These are phyloP conservation scores for Pseudomyrmex dendroicus DNA, from an alignment of 1,140 invertebrate genomes.

Conservation along the genomic window DNA sequence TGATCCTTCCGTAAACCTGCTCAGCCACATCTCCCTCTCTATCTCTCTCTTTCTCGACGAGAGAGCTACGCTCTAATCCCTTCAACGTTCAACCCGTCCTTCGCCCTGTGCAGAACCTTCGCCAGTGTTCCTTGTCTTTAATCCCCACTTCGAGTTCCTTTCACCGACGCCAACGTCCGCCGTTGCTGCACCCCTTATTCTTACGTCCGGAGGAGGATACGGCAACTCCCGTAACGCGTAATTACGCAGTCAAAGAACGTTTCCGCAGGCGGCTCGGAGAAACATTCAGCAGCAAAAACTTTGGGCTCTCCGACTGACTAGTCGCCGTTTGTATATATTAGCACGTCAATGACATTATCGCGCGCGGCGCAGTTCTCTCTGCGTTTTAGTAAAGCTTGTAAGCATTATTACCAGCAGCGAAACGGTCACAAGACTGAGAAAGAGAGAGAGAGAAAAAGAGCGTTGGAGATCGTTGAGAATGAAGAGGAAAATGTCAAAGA, in stretches of 20 bases:
- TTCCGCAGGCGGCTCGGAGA: neutral
- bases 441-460: neutral
- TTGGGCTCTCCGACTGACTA: neutral
- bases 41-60: too few relatives aligned
- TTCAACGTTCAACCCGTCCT: conserved; percentile 46
- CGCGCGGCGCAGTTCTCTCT: neutral
- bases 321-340: conserved; percentile 42
- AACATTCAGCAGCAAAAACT: conserved; percentile 12
- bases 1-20: conserved; percentile 48
- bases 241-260: conserved; percentile 49
- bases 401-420: conserved; percentile 22
- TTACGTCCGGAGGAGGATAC: conserved; percentile 13
- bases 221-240: conserved; percentile 34
- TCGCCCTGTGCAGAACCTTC: conserved; percentile 15
- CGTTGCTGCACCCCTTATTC: conserved; percentile 34
- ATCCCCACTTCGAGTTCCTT: conserved; percentile 29
- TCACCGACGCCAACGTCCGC: conserved; percentile 35
- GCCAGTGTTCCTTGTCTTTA: conserved; percentile 52
- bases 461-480: conserved; percentile 4
- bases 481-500: neutral
- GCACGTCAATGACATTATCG: conserved; percentile 53
- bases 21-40: neutral
- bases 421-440: conserved; percentile 4
- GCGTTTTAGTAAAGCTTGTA: conserved; percentile 32
- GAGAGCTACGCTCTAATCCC: conserved; percentile 38